These are phyloP conservation scores for Netelia fuscicornis DNA, from an alignment of 2,888 invertebrate genomes.

Conservation along the genomic window DNA sequence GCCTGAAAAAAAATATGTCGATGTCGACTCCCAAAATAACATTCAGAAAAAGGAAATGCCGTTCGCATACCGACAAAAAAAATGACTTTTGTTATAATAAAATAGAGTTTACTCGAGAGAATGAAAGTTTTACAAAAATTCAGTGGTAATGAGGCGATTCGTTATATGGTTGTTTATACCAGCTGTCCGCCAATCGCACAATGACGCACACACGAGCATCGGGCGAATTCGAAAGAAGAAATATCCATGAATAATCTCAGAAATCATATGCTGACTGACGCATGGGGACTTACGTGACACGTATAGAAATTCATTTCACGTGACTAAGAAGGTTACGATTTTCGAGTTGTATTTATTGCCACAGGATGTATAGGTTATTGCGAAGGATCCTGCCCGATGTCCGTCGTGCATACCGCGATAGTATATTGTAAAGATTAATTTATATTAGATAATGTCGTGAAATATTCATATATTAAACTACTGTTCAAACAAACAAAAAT, in stretches of 20 bases:
- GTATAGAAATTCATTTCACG: slow-evolving; percentile 53
- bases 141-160: too few species aligned
- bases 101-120: too few species aligned
- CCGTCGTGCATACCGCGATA: slow-evolving; percentile 64
- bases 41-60: too few species aligned
- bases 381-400: slow-evolving; percentile 52
- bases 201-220: slow-evolving; percentile 10
- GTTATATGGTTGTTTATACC: too few species aligned
- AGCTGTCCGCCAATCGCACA: background rate
- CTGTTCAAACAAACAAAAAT: slow-evolving; percentile 9
- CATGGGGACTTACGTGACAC: slow-evolving; percentile 32
- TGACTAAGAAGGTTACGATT: slow-evolving; percentile 43
- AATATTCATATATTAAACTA: slow-evolving; percentile 58
- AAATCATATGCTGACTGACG: slow-evolving; percentile 22
- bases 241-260: slow-evolving; percentile 33
- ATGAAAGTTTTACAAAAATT: too few species aligned
- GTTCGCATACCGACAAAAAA: too few species aligned
- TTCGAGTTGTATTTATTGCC: slow-evolving; percentile 52
- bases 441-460: slow-evolving; percentile 54
- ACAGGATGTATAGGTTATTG: slow-evolving; percentile 35
- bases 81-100: too few species aligned
- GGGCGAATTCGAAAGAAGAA: slow-evolving; percentile 22
- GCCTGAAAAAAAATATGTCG: too few species aligned
- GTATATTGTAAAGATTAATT: slow-evolving; percentile 56
- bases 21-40: too few species aligned